These are phyloP conservation scores for Varecia variegata DNA, from an alignment of 2,797 vertebrate species.

Conservation along the genomic window DNA sequence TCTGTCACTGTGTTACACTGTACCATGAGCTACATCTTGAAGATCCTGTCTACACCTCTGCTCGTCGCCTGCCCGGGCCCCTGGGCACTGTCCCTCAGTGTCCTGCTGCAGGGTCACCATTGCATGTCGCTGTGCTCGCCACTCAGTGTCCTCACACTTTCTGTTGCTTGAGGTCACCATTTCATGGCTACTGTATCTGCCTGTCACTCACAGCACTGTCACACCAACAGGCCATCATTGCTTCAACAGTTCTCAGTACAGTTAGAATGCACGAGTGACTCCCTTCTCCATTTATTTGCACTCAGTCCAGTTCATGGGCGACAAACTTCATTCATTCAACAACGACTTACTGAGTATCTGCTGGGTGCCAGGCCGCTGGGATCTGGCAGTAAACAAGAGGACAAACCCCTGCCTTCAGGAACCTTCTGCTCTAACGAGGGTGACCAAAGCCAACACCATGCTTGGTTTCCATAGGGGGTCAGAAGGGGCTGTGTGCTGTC, in stretches of 20 bases:
- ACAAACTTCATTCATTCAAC: background rate
- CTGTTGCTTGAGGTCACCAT: background rate
- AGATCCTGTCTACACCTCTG: background rate
- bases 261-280: fast-evolving
- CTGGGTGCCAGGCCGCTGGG: background rate
- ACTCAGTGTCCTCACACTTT: background rate
- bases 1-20: background rate
- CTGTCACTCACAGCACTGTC: background rate
- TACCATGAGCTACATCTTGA: background rate
- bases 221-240: background rate
- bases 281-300: background rate
- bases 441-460: fast-evolving
- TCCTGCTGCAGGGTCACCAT: background rate
- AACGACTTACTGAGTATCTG: background rate
- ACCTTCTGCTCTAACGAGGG: background rate
- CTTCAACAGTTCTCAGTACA: background rate
- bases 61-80: background rate
- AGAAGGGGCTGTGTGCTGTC: too few species aligned
- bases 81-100: background rate
- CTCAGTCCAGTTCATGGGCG: fast-evolving
- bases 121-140: background rate
- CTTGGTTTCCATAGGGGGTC: fast-evolving
- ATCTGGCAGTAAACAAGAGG: background rate
- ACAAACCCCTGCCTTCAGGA: background rate
- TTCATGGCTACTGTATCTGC: background rate